A percentile compares a stretch with the other conserved stretches of the same genome.
Conservation (phyloP, 2,113 vertebrate species). For the Vulpes ferrilata region DNA sequence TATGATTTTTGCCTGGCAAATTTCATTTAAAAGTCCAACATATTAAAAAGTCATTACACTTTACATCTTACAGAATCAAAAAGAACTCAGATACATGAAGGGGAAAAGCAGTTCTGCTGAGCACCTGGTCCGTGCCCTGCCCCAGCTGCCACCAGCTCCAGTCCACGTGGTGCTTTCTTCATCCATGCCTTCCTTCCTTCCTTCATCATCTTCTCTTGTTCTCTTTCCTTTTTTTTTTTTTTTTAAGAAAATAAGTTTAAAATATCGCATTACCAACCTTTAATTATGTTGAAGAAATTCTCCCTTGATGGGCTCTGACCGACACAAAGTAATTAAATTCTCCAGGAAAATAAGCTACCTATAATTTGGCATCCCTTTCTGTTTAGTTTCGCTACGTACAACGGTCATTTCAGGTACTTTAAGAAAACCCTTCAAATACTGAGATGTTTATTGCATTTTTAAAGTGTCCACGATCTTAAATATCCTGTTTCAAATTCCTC, state of each 20-base stretch:
- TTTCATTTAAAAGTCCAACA: conserved; percentile 56
- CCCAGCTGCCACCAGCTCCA: neutral
- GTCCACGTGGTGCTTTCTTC: neutral
- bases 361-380: conserved; percentile 79
- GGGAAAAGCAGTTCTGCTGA: neutral
- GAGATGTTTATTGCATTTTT: conserved; percentile 88
- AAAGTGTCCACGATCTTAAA: conserved; percentile 67
- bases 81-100: conserved; percentile 62
- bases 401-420: conserved; percentile 77
- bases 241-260: conserved; percentile 77
- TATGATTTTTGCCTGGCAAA: conserved; percentile 66
- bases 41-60: neutral
- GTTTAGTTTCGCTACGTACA: conserved; percentile 57
- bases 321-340: conserved; percentile 62
- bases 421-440: conserved; percentile 88
- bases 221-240: neutral
- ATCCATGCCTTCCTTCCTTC: neutral
- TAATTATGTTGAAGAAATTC: conserved; percentile 43
- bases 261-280: conserved; percentile 47
- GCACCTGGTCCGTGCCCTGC: neutral
- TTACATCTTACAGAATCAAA: conserved; percentile 63
- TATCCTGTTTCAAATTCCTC: conserved; percentile 58
- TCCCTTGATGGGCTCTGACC: conserved; percentile 66
- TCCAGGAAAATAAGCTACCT: conserved; percentile 73
- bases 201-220: neutral